Base-by-base conservation (phyloP, 2,888 invertebrate species). In the Cephalotes varians region DNA sequence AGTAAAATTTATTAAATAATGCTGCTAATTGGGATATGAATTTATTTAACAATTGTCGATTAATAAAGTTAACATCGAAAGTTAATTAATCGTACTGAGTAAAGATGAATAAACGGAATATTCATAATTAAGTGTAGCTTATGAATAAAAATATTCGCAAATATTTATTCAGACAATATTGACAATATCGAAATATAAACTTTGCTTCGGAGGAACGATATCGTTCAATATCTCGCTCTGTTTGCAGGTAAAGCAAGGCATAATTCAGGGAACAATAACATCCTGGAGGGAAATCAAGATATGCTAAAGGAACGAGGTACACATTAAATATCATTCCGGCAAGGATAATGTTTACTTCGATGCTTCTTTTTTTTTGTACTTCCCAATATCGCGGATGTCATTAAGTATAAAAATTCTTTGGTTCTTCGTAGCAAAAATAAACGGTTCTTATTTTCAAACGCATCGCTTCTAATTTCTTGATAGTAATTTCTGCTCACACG, bases 241-340 rank as follows among this genome's bases (percentile, higher is more conserved):
- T 84, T 93, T 93, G 7, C 91, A 94, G 94, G 94, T 51, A 94
- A 94, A 85, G 86, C 92, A 62, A 93, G 92, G 81, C 93, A 94
- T 82, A 94, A 93, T 83, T 90, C 91, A 31, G 92, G 92, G 12
- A 94, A 93, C 86, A 90, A 93, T 83, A 65, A 65, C 25, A 92
- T 94, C 82, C 89, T 94, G 28, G 93, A 93, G 79, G 94, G 94
- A 81, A 94, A 93, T 88, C 94, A 94, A 81, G 93, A 94, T 79
- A 94, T 94, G 92, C 86, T 94, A 62, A 93, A 94, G 83, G 94
- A 94, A 81, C 90, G 92, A 91, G 94, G 94, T 94, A 81, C 21
- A 81, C 31, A 54, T 51, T 44, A 49, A 81, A 64, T 28, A 54
- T 44, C 37, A 76, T 64, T 58, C 47, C 21, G n/a, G n/a, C 40